Conservation (phyloP, 2,888 invertebrate species). For the Mongoloraphidia duomilia region DNA sequence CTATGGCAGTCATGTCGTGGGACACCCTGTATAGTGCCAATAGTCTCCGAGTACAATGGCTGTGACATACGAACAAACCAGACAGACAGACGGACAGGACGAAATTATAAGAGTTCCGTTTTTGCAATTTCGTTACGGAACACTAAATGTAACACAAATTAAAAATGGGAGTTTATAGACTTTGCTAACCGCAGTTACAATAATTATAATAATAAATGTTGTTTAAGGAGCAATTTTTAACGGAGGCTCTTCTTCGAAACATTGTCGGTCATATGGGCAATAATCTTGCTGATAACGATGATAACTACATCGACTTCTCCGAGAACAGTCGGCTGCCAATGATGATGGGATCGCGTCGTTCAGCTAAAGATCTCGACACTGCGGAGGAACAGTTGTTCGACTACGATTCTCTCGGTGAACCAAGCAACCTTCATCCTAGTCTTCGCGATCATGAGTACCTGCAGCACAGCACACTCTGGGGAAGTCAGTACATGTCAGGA, state of each 20-base stretch:
- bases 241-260: constrained; percentile 59
- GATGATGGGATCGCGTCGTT: constrained; percentile 22
- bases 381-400: constrained; percentile 43
- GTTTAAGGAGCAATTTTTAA: constrained; percentile 45
- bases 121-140: too few species aligned
- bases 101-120: too few species aligned
- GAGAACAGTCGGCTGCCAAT: constrained; percentile 26
- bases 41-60: too few species aligned
- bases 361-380: constrained; percentile 37
- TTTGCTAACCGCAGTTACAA: not conserved
- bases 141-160: too few species aligned
- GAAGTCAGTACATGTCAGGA: constrained; percentile 57
- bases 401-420: constrained; percentile 55
- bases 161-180: too few species aligned
- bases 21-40: too few species aligned
- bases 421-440: constrained; percentile 54
- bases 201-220: constrained; percentile 3
- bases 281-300: constrained; percentile 51
- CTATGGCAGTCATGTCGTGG: too few species aligned
- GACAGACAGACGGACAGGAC: too few species aligned
- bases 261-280: constrained; percentile 65
- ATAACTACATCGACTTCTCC: constrained; percentile 48
- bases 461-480: constrained; percentile 55
- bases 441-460: constrained; percentile 78
- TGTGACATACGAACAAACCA: too few species aligned